Conservation (phyloP, 2,888 invertebrate species). For the Oscheius sp. region DNA sequence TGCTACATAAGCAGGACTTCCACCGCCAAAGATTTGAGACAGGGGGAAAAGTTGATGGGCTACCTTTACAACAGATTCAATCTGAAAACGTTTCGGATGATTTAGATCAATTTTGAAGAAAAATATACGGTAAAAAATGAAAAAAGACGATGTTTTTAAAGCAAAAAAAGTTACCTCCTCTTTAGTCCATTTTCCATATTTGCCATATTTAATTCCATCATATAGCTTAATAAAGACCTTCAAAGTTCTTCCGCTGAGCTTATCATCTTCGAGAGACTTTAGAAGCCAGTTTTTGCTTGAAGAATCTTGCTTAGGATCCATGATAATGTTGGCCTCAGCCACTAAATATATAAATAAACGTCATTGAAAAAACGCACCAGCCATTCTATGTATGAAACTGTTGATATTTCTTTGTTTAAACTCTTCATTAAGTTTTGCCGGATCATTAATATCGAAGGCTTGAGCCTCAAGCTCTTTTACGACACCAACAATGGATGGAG, state of each 20-base stretch:
- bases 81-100: conserved; percentile 27
- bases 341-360: conserved; percentile 34
- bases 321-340: conserved; percentile 37
- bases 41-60: conserved; percentile 46
- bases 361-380: conserved; percentile 74
- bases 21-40: conserved; percentile 50
- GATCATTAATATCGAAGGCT: conserved; percentile 74
- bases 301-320: conserved; percentile 33
- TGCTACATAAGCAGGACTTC: conserved; percentile 23
- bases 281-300: conserved; percentile 46
- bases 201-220: conserved; percentile 55
- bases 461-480: conserved; percentile 71
- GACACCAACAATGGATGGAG: conserved; percentile 51
- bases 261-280: conserved; percentile 45
- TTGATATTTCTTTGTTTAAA: conserved; percentile 77
- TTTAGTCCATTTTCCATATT: conserved; percentile 54
- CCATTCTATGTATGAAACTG: conserved; percentile 82
- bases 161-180: conserved; percentile 41
- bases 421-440: conserved; percentile 78
- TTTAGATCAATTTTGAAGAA: background rate
- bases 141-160: background rate
- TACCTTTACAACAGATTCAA: conserved; percentile 30
- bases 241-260: conserved; percentile 37
- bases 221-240: conserved; percentile 47
- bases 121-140: background rate